A percentile compares a stretch with the other conserved stretches of the same genome.
These are phyloP conservation scores for Paramormyrops kingsleyae DNA, from an alignment of 2,113 vertebrate genomes.

Conservation along the genomic window DNA sequence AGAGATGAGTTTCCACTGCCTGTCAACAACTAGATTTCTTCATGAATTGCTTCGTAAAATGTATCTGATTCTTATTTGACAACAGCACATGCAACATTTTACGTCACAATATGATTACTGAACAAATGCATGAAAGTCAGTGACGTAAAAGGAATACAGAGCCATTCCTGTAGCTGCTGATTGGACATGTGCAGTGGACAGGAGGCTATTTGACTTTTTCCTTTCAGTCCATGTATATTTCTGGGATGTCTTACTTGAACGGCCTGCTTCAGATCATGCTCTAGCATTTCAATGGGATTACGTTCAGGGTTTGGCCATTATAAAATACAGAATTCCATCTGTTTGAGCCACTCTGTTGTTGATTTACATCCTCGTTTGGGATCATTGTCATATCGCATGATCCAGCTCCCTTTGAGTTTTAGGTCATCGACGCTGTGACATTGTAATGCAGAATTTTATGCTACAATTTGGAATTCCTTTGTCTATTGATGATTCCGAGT, in stretches of 20 bases:
- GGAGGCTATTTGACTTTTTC: background rate
- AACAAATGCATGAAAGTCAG: background rate
- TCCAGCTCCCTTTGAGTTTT: background rate
- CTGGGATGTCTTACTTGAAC: background rate
- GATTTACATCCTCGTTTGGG: background rate
- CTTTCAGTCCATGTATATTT: background rate
- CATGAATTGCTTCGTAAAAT: background rate
- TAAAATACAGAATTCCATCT: background rate
- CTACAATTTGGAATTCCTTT: background rate
- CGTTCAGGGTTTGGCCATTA: background rate
- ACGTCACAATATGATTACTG: background rate
- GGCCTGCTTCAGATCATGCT: background rate
- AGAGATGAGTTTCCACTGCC: background rate
- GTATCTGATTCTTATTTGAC: background rate
- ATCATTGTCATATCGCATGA: background rate
- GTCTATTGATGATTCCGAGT: background rate
- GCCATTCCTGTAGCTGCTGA: background rate
- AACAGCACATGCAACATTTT: background rate
- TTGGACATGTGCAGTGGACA: background rate
- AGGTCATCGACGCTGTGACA: background rate
- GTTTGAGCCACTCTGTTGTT: background rate
- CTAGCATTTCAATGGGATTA: background rate
- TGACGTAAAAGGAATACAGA: background rate
- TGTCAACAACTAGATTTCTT: background rate
- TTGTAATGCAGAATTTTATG: background rate